Conservation (phyloP, 2,888 invertebrate genomes). For the Dryobotodes eremita region DNA sequence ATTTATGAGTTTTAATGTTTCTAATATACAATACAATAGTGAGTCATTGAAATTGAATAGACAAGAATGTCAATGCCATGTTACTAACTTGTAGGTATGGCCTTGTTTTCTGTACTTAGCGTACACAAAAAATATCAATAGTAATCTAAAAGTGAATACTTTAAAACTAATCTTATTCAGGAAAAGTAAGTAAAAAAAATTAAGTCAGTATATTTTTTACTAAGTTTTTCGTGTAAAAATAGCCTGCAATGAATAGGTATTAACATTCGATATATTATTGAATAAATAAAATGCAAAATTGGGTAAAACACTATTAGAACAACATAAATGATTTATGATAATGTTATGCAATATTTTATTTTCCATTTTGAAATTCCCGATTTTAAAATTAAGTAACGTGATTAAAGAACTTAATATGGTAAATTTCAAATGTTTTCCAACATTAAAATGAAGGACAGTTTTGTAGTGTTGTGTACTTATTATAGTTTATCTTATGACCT, state of each 20-base stretch:
- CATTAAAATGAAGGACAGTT: not conserved
- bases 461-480: not conserved
- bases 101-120: conserved; percentile 21
- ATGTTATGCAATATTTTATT: not conserved
- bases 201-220: not conserved
- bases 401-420: not conserved
- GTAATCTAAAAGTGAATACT: not conserved
- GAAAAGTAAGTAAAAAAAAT: not conserved
- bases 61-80: conserved; percentile 33
- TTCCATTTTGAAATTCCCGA: not conserved
- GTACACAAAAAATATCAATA: not conserved
- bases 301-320: not conserved
- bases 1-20: conserved; percentile 6
- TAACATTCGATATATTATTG: not conserved
- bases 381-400: not conserved
- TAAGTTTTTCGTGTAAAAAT: too few species aligned
- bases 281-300: not conserved
- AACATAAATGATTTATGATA: not conserved
- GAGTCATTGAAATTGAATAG: conserved; percentile 27
- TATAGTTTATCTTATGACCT: not conserved
- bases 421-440: not conserved
- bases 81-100: not conserved
- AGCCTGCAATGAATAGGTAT: not conserved
- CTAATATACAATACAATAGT: conserved; percentile 3
- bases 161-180: not conserved